Percentiles rank a stretch among this genome's conserved stretches.
phyloP scores from a whole-genome alignment of 2,113 vertebrate species.

The Hypomesus transpacificus region DNA sequence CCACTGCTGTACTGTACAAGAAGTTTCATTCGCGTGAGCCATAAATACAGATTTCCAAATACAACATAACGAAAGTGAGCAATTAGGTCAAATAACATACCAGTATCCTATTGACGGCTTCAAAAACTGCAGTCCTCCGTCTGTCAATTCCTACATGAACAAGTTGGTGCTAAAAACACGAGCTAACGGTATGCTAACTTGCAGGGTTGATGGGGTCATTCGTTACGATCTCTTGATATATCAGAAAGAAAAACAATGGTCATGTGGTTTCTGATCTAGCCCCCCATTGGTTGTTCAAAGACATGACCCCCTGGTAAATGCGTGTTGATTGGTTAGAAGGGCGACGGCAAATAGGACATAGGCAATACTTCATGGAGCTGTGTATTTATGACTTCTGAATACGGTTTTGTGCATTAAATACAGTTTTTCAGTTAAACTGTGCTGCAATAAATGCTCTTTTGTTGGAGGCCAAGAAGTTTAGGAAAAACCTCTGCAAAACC shows the following conservation, averaged over 20 bases:
- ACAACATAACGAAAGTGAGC: neutral
- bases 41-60: too few species aligned
- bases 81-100: conserved; percentile 32
- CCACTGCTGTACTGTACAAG: too few species aligned
- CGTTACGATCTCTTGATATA: conserved; percentile 12
- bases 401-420: too few species aligned
- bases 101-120: conserved; percentile 14
- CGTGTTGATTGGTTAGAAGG: conserved; percentile 53
- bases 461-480: too few species aligned
- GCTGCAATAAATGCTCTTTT: too few species aligned
- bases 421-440: too few species aligned
- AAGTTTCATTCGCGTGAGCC: too few species aligned
- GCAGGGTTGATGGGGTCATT: neutral
- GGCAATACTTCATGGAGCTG: too few species aligned
- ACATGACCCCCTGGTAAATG: conserved; percentile 16
- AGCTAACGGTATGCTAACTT: neutral
- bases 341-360: too few species aligned
- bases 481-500: too few species aligned
- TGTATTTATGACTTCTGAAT: too few species aligned
- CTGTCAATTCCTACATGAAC: neutral
- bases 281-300: conserved; percentile 46
- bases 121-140: neutral
- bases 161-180: neutral
- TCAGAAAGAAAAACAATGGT: conserved; percentile 49
- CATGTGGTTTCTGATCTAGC: conserved; percentile 26